Base-by-base conservation (phyloP, 2,797 vertebrate genomes). In the Aldrovandia affinis region DNA sequence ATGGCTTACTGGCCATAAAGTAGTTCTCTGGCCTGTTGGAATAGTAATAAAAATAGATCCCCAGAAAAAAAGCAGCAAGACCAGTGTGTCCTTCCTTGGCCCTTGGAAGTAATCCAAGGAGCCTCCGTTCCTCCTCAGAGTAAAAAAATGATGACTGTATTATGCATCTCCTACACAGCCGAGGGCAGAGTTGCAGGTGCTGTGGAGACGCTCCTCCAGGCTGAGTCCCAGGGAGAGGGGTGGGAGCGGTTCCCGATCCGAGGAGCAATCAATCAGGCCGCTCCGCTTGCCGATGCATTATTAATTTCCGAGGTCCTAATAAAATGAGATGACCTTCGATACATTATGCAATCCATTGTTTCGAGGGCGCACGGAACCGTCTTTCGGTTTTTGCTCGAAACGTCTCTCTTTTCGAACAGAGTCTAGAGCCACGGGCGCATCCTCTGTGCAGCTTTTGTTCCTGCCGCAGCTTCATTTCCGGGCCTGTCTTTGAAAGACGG, bases 261-360 rank as follows among this genome's bases (percentile, higher is more conserved):
- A 85, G 86, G 63, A 87, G 86, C 90, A 94, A 95, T 96, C 93
- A 94, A 92, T 96, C 95, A 95, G 85, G 90, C 83, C 84, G 83
- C 85, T 91, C 83, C 84, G 84, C 86, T 91, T 81, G 84, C 87
- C 91, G 90, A 87, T 82, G 84, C 92, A 91, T 95, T 96, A 96
- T 96, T 95, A 95, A 93, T 93, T 89, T 91, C 87, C 89, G 88
- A 91, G 86, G 85, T 91, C 89, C 92, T 92, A 89, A 92, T 91
- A 93, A 86, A 92, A 89, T 90, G 83, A 81, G 85, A 86, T 87
- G 91, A 93, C 91, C 92, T 92, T 91, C 85, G 85, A 90, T 90
- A 89, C 85, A 89, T 89, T 85, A 90, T 83, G 84, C 78, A 54
- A 73, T 86, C 79, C 59, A 54, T 59, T 85, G 83, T 79, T 82